Evolutionary conservation across 1,140 invertebrate species (phyloP).

Genomic region (Drosophila elegans): DNA sequence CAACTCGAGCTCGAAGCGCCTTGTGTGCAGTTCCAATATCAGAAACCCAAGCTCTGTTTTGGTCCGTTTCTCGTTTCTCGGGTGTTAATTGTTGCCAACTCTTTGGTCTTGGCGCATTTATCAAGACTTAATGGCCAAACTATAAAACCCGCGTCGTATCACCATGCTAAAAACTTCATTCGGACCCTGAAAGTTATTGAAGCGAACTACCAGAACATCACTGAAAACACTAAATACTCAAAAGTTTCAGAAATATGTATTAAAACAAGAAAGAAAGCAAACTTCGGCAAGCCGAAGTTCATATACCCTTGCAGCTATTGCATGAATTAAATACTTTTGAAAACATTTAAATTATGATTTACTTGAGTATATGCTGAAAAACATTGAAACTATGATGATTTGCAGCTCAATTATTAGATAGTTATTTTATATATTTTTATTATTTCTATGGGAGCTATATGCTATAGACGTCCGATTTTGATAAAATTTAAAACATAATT

Average conservation of each 20-base stretch:
- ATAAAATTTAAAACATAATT: no score
- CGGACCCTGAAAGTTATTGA: conserved; percentile 59
- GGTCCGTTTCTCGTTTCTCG: conserved; percentile 31
- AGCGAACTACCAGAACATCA: conserved; percentile 33
- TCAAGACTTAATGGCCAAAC: conserved; percentile 59
- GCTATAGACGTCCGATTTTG: no score
- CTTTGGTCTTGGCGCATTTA: conserved; percentile 52
- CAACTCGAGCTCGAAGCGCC: conserved; percentile 11
- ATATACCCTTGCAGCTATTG: no score
- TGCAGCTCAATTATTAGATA: no score
- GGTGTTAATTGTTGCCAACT: conserved; percentile 67
- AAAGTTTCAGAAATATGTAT: not conserved
- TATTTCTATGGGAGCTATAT: no score
- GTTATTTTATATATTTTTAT: no score
- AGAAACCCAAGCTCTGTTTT: conserved; percentile 1
- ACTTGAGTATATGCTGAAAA: no score
- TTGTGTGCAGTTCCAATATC: conserved; percentile 14
- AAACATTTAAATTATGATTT: no score
- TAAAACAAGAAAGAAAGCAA: no score
- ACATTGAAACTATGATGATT: no score
- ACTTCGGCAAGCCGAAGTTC: no score
- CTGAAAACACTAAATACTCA: not conserved
- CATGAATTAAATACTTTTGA: no score
- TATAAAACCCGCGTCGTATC: conserved; percentile 63
- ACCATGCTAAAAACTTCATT: conserved; percentile 58